Evolutionary conservation across 2,888 invertebrate genomes (phyloP).

Genomic region (Stenurella melanura): DNA sequence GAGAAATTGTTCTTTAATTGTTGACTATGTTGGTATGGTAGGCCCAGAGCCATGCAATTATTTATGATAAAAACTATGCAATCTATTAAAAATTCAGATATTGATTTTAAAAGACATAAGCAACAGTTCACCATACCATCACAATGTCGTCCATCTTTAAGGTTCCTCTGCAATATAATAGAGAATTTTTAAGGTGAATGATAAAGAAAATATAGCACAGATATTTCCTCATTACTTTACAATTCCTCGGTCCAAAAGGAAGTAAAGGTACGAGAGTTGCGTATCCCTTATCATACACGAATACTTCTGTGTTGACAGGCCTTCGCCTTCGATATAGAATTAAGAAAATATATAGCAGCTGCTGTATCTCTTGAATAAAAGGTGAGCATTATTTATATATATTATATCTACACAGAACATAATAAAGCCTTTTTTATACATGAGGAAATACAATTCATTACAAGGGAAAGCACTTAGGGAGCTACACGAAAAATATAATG

Average conservation of each 20-base stretch:
- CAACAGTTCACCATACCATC: background rate
- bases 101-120: background rate
- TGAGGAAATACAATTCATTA: slow-evolving; percentile 4
- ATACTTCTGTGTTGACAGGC: slow-evolving; percentile 18
- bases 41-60: no score
- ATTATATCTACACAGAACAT: slow-evolving; percentile 13
- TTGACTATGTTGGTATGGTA: no score
- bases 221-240: background rate
- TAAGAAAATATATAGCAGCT: slow-evolving; percentile 25
- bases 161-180: background rate
- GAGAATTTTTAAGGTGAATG: background rate
- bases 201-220: background rate
- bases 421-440: slow-evolving; percentile 9
- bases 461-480: slow-evolving; percentile 4
- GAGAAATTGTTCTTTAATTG: no score
- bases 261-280: background rate
- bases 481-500: background rate
- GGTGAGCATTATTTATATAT: slow-evolving; percentile 28
- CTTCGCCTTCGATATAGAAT: slow-evolving; percentile 18
- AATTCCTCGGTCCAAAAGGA: background rate
- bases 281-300: slow-evolving; percentile 10
- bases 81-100: no score
- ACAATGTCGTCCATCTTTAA: background rate
- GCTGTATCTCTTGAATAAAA: slow-evolving; percentile 11
- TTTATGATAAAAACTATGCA: no score